phyloP scores from a whole-genome alignment of 1,140 invertebrate genomes.

The Zaprionus davidi region DNA sequence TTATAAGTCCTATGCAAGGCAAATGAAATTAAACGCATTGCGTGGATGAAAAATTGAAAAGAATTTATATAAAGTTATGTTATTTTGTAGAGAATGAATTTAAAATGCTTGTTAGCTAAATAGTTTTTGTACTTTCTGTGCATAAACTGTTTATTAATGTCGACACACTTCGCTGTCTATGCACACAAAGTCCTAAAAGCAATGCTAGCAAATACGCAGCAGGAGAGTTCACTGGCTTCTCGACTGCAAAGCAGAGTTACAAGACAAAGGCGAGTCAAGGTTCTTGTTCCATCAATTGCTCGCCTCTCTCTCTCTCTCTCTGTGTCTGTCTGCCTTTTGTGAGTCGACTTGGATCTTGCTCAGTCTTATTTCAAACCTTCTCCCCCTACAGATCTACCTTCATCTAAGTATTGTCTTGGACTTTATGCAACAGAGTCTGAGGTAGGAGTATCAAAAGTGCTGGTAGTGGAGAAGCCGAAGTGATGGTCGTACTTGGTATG shows the following conservation, averaged over 20 bases:
- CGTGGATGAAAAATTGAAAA: no score
- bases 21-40: no score
- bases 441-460: slow-evolving; percentile 22
- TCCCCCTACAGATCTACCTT: background rate
- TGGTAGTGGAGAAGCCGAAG: background rate
- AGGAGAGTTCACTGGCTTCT: slow-evolving; percentile 65
- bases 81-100: no score
- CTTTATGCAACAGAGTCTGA: slow-evolving; percentile 22
- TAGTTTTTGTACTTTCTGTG: no score
- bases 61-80: no score
- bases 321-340: background rate
- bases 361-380: background rate
- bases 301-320: background rate
- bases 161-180: background rate
- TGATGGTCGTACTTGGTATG: slow-evolving; percentile 2
- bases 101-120: no score
- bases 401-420: background rate
- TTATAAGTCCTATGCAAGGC: no score
- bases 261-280: slow-evolving; percentile 75
- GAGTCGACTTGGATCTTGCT: background rate
- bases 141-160: background rate
- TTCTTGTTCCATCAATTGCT: slow-evolving; percentile 30
- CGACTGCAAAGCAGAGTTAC: slow-evolving; percentile 26
- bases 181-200: background rate
- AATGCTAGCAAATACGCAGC: slow-evolving; percentile 13